Percentiles rank a stretch among this genome's conserved stretches.
phyloP scores from a whole-genome alignment of 2,797 vertebrate genomes.

The Anas georgica region DNA sequence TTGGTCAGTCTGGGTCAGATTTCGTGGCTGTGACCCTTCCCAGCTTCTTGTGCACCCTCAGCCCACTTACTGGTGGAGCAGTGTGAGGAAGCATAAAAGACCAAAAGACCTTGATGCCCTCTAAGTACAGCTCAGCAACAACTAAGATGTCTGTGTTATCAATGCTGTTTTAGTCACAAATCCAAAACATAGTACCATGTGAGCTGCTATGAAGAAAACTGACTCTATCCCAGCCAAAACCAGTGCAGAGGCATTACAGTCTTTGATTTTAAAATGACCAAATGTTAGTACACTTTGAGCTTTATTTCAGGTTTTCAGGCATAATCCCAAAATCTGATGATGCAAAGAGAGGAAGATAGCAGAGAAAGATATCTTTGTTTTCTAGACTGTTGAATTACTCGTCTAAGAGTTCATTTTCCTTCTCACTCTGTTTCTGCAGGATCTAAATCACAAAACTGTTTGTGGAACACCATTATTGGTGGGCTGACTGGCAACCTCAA shows the following conservation, averaged over 20 bases:
- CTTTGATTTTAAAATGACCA: background rate
- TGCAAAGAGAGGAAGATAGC: background rate
- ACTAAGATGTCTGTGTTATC: background rate
- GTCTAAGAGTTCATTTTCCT: background rate
- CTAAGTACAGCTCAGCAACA: background rate
- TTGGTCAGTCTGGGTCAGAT: background rate
- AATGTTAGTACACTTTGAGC: rapidly evolving
- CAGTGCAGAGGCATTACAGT: background rate
- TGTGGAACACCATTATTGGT: constrained; percentile 89
- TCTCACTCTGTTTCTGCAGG: constrained; percentile 72
- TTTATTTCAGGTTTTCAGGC: background rate
- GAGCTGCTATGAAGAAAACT: background rate
- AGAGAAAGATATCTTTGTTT: background rate
- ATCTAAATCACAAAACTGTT: constrained; percentile 92
- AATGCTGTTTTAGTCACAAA: background rate
- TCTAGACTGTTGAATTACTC: background rate
- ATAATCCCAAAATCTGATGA: background rate
- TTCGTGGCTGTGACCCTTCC: background rate
- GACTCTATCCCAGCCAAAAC: background rate
- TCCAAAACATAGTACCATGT: background rate
- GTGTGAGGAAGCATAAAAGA: background rate
- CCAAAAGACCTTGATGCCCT: background rate
- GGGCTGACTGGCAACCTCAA: constrained; percentile 84
- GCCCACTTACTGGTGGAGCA: background rate
- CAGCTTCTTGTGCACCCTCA: background rate